These are phyloP conservation scores for Neodiprion lecontei DNA, from an alignment of 1,140 invertebrate species.

Conservation along the genomic window DNA sequence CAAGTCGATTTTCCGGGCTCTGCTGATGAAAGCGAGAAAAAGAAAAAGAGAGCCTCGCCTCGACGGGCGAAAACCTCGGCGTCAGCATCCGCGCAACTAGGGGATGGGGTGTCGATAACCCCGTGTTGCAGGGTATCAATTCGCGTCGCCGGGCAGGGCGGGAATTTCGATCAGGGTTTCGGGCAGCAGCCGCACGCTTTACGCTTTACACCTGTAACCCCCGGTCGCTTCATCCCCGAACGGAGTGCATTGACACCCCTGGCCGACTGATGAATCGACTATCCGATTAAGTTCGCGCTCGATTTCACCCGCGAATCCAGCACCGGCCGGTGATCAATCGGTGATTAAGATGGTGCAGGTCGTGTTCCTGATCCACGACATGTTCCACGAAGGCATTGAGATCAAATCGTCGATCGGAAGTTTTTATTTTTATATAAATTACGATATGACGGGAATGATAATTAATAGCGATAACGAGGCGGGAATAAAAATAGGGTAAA, in stretches of 20 bases:
- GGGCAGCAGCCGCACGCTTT: constrained; percentile 23
- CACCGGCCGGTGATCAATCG: constrained; percentile 45
- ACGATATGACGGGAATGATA: too few relatives aligned
- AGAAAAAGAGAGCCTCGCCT: background rate
- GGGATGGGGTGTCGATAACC: constrained; percentile 29
- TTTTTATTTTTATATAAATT: background rate
- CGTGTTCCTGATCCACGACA: background rate
- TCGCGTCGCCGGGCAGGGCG: constrained; percentile 17
- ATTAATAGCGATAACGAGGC: too few relatives aligned
- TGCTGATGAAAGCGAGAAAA: background rate
- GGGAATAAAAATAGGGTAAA: background rate
- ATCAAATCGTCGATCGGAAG: background rate
- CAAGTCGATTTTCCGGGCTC: background rate
- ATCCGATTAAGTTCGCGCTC: constrained; percentile 36
- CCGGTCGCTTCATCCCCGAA: background rate
- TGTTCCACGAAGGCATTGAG: too few relatives aligned
- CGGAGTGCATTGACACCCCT: background rate
- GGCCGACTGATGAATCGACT: constrained; percentile 36
- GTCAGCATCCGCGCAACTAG: background rate
- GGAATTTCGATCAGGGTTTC: constrained; percentile 6
- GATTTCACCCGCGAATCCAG: constrained; percentile 29
- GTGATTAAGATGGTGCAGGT: constrained; percentile 41
- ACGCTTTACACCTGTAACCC: background rate
- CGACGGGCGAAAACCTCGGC: background rate
- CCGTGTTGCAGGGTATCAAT: constrained; percentile 33